Percentiles rank a stretch among this genome's conserved stretches.
Evolutionary conservation across 92 coral and sea anemone genomes (phyloP).

Genomic region (Blastomussa wellsi): DNA sequence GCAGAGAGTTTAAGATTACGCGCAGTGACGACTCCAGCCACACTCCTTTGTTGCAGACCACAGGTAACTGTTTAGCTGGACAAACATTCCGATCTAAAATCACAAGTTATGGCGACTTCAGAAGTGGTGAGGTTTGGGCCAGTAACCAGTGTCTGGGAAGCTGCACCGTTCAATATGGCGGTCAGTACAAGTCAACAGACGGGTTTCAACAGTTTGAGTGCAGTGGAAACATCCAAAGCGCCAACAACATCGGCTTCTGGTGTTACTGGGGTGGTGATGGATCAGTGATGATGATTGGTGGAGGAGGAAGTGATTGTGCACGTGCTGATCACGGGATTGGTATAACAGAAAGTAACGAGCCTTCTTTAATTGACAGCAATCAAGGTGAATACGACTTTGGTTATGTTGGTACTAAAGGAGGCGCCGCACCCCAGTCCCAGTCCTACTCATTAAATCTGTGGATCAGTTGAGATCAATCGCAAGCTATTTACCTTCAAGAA

Average conservation of each 20-base stretch:
- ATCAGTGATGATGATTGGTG: neutral
- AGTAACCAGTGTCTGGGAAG: neutral
- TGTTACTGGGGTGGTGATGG: neutral
- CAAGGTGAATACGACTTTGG: neutral
- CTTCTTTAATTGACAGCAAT: neutral
- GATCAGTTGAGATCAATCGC: neutral
- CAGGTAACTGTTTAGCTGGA: slow-evolving; percentile 40
- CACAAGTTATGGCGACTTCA: slow-evolving; percentile 46
- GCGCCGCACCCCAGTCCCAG: neutral
- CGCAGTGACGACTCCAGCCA: slow-evolving; percentile 60
- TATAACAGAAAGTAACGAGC: neutral
- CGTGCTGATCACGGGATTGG: neutral
- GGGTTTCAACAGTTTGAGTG: neutral
- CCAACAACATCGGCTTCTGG: neutral
- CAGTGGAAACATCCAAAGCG: neutral
- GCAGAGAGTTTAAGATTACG: slow-evolving; percentile 53
- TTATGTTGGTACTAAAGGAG: too few species aligned
- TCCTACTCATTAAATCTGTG: neutral
- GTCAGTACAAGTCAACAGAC: neutral
- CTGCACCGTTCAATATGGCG: neutral
- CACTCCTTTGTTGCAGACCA: slow-evolving; percentile 49
- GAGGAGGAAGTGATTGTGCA: neutral
- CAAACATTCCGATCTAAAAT: slow-evolving; percentile 56
- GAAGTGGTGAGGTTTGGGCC: neutral
- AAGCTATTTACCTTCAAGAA: neutral